A percentile compares a stretch with the other conserved stretches of the same genome.
Conservation (phyloP, 2,113 vertebrate species). For the Progne subis region DNA sequence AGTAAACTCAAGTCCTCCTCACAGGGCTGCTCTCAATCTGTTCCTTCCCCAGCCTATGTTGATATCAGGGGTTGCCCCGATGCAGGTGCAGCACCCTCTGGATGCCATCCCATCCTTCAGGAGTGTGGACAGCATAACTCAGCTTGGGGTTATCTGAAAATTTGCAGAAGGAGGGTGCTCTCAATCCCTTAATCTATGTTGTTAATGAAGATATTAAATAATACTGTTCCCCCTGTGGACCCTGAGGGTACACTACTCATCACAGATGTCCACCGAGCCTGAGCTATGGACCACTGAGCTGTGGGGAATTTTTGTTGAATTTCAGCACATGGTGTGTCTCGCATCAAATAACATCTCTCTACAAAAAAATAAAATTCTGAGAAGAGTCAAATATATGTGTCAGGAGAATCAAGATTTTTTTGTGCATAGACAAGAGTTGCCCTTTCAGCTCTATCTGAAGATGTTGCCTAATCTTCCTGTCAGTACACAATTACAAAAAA, state of each 20-base stretch:
- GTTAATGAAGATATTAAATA: neutral
- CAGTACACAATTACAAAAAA: neutral
- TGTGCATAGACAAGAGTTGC: neutral
- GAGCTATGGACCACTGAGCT: neutral
- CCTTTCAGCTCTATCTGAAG: neutral
- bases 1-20: no score
- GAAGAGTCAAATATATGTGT: neutral
- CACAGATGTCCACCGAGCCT: rapidly evolving
- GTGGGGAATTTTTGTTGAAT: neutral
- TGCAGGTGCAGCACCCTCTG: neutral
- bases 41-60: neutral
- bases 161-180: neutral
- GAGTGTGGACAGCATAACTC: neutral
- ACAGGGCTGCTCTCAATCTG: neutral
- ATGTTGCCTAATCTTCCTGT: neutral
- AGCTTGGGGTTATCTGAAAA: neutral
- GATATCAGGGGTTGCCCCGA: rapidly evolving
- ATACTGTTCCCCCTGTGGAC: no score
- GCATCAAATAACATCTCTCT: neutral
- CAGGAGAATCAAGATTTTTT: neutral
- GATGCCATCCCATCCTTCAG: neutral
- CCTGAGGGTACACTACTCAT: rapidly evolving
- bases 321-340: neutral
- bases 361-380: neutral
- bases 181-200: neutral